A percentile compares a stretch with the other conserved stretches of the same genome.
Evolutionary conservation across 2,113 vertebrate species (phyloP).

Genomic region (Petrocephalus zakoni): DNA sequence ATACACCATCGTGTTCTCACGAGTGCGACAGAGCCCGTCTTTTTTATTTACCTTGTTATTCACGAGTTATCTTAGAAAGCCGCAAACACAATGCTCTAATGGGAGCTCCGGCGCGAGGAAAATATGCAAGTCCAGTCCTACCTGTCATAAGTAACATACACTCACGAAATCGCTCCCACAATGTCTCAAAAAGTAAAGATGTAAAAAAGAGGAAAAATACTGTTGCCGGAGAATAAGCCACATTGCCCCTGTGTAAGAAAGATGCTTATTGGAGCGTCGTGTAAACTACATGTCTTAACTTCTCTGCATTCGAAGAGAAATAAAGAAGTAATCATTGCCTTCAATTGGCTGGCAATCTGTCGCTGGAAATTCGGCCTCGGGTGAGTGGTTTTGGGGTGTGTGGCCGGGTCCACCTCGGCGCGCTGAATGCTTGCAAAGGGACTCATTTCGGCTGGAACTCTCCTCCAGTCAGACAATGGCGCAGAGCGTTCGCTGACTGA

Average conservation of each 20-base stretch:
- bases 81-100: neutral
- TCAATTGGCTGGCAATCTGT: slow-evolving; percentile 29
- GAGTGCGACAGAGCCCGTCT: neutral
- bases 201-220: neutral
- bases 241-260: neutral
- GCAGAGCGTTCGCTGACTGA: slow-evolving; percentile 50
- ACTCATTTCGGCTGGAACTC: slow-evolving; percentile 45
- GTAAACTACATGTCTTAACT: slow-evolving; percentile 18
- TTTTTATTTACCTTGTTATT: neutral
- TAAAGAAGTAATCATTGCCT: slow-evolving; percentile 24
- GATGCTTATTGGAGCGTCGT: neutral
- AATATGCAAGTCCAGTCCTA: neutral
- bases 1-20: neutral
- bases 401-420: slow-evolving; percentile 44
- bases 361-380: slow-evolving; percentile 25
- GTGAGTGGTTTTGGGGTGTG: slow-evolving; percentile 38
- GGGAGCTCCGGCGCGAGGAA: neutral
- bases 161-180: neutral
- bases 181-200: neutral
- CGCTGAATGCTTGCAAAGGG: slow-evolving; percentile 41
- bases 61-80: neutral
- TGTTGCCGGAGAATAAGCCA: neutral
- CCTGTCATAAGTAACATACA: slow-evolving; percentile 8
- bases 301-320: neutral
- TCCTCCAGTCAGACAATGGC: slow-evolving; percentile 56